These are phyloP conservation scores for Cantharis lateralis DNA, from an alignment of 2,888 invertebrate species.

Conservation along the genomic window DNA sequence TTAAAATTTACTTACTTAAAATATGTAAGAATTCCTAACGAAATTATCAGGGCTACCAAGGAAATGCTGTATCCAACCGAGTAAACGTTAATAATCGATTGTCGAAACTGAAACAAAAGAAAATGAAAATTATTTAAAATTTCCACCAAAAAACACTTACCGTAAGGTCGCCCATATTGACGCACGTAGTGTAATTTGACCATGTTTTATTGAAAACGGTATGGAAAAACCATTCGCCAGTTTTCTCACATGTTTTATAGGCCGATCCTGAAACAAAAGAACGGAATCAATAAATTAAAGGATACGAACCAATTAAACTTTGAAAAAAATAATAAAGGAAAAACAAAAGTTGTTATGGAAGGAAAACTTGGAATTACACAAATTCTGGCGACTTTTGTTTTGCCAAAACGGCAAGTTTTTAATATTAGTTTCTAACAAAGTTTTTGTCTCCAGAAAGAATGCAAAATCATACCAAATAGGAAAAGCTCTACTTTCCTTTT, in stretches of 20 bases:
- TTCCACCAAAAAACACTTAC: constrained; percentile 58
- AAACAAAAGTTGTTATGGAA: background rate
- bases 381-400: background rate
- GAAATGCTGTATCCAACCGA: constrained; percentile 87
- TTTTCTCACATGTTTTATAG: constrained; percentile 77
- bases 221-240: constrained; percentile 85
- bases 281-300: background rate
- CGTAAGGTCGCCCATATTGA: constrained; percentile 70
- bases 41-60: constrained; percentile 79
- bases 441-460: background rate
- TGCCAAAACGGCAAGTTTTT: background rate
- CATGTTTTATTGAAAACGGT: constrained; percentile 76
- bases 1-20: constrained; percentile 75
- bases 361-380: background rate
- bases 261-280: constrained; percentile 69
- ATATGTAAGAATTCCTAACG: constrained; percentile 80
- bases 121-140: background rate
- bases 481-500: background rate
- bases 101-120: constrained; percentile 65
- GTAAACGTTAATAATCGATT: constrained; percentile 76
- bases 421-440: background rate
- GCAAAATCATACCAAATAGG: background rate
- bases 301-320: background rate
- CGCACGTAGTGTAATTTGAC: constrained; percentile 91
- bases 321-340: background rate